Evolutionary conservation across 2,888 invertebrate genomes (phyloP).

Genomic region (Dryobota labecula): DNA sequence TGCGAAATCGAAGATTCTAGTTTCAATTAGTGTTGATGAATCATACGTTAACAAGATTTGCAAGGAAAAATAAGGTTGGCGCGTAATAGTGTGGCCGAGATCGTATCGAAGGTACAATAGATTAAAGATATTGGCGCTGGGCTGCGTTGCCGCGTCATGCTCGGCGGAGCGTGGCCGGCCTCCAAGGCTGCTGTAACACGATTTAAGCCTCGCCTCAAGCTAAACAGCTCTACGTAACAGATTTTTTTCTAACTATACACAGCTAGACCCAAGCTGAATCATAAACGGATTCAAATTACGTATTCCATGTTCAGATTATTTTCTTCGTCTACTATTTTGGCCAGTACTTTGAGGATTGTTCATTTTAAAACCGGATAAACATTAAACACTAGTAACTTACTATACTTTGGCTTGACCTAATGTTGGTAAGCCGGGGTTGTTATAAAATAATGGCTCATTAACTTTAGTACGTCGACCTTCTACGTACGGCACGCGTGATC

Average conservation of each 20-base stretch:
- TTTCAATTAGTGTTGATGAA: slow-evolving; percentile 55
- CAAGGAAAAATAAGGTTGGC: slow-evolving; percentile 54
- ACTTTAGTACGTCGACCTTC: slow-evolving; percentile 59
- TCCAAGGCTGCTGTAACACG: slow-evolving; percentile 88
- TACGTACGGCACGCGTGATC: slow-evolving; percentile 64
- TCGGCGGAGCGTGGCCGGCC: slow-evolving; percentile 83
- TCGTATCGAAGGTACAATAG: slow-evolving; percentile 72
- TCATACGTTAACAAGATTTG: slow-evolving; percentile 54
- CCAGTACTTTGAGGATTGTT: slow-evolving; percentile 11
- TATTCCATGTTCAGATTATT: slow-evolving; percentile 20
- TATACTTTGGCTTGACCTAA: slow-evolving; percentile 31
- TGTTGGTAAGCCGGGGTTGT: slow-evolving; percentile 35
- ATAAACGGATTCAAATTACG: slow-evolving; percentile 38
- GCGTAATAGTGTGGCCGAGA: slow-evolving; percentile 63
- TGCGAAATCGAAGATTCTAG: slow-evolving; percentile 24
- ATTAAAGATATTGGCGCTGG: slow-evolving; percentile 83
- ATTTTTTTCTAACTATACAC: slow-evolving; percentile 66
- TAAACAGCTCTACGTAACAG: slow-evolving; percentile 76
- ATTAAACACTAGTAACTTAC: slow-evolving; percentile 43
- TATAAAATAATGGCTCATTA: slow-evolving; percentile 57
- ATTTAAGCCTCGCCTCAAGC: slow-evolving; percentile 79
- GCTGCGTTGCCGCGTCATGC: slow-evolving; percentile 82
- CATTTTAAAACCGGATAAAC: slow-evolving; percentile 22
- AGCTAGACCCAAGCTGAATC: slow-evolving; percentile 49
- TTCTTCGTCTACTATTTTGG: slow-evolving; percentile 7